Evolutionary conservation across 2,888 invertebrate species (phyloP).

Genomic region (Lithosia quadra): DNA sequence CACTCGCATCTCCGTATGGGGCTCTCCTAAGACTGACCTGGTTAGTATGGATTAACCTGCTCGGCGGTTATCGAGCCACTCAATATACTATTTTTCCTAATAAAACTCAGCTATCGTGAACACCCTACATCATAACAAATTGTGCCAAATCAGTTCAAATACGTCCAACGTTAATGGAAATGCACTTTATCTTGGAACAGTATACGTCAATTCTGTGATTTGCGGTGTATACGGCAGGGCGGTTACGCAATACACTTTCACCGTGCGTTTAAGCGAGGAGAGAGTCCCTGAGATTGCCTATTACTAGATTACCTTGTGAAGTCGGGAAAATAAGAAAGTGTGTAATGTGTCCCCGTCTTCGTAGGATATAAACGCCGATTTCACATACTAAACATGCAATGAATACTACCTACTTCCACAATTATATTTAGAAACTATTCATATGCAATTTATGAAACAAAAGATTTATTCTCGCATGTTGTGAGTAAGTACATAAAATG

Average conservation of each 20-base stretch:
- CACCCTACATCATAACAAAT: neutral
- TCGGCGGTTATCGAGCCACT: too few species aligned
- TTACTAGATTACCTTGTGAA: slow-evolving; percentile 81
- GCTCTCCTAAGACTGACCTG: too few species aligned
- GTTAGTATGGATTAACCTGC: too few species aligned
- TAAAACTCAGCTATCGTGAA: neutral
- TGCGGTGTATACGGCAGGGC: slow-evolving; percentile 75
- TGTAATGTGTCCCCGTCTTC: slow-evolving; percentile 66
- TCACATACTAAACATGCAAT: slow-evolving; percentile 59
- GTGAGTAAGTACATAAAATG: neutral
- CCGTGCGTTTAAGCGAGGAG: slow-evolving; percentile 81
- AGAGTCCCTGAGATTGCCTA: slow-evolving; percentile 82
- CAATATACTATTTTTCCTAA: neutral
- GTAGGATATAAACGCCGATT: slow-evolving; percentile 63
- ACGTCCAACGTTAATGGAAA: slow-evolving; percentile 41
- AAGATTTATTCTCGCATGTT: slow-evolving; percentile 3
- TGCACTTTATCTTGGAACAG: slow-evolving; percentile 39
- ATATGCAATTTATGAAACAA: slow-evolving; percentile 30
- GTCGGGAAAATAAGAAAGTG: slow-evolving; percentile 80
- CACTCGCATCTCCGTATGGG: too few species aligned
- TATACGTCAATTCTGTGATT: slow-evolving; percentile 71
- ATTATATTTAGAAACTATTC: slow-evolving; percentile 39
- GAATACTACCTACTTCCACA: slow-evolving; percentile 51
- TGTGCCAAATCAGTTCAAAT: slow-evolving; percentile 36
- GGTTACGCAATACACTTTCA: slow-evolving; percentile 82